A percentile compares a stretch with the other conserved stretches of the same genome.
These are phyloP conservation scores for Thymelicus acteon DNA, from an alignment of 2,888 invertebrate species.

Conservation along the genomic window DNA sequence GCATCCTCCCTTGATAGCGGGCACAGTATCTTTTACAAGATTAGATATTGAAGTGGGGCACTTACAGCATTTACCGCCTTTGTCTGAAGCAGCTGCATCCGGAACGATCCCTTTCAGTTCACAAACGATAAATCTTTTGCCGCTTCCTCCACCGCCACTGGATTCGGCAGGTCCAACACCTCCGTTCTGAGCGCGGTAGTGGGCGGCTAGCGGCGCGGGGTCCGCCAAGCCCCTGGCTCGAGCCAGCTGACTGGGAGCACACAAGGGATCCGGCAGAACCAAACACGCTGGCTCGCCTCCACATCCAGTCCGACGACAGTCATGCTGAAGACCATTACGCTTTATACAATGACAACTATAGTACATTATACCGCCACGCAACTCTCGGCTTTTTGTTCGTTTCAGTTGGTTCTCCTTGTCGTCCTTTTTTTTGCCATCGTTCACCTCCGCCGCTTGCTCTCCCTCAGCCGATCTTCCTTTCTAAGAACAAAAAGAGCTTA, in stretches of 20 bases:
- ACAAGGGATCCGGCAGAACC: conserved; percentile 81
- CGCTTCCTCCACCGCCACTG: conserved; percentile 52
- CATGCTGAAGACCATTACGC: conserved; percentile 85
- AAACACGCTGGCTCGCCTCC: conserved; percentile 82
- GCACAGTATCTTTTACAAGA: conserved; percentile 43
- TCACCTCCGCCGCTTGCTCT: conserved; percentile 61
- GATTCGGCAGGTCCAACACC: conserved; percentile 49
- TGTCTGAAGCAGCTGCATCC: conserved; percentile 51
- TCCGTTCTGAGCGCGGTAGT: conserved; percentile 55
- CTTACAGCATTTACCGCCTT: conserved; percentile 73
- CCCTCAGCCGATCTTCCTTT: conserved; percentile 59
- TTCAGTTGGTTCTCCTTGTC: conserved; percentile 76
- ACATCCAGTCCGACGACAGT: conserved; percentile 82
- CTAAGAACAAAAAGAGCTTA: conserved; percentile 53
- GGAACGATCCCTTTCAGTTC: conserved; percentile 72
- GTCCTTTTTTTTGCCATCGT: conserved; percentile 67
- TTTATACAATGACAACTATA: conserved; percentile 85
- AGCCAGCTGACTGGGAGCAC: conserved; percentile 81
- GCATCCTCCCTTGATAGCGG: neutral
- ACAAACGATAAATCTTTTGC: conserved; percentile 77
- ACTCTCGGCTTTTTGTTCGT: conserved; percentile 79
- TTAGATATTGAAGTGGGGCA: conserved; percentile 48
- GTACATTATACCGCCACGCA: conserved; percentile 83
- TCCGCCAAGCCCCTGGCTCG: conserved; percentile 75
- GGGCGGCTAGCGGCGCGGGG: conserved; percentile 65